phyloP scores from a whole-genome alignment of 1,140 invertebrate species.

The Acromyrmex heyeri region DNA sequence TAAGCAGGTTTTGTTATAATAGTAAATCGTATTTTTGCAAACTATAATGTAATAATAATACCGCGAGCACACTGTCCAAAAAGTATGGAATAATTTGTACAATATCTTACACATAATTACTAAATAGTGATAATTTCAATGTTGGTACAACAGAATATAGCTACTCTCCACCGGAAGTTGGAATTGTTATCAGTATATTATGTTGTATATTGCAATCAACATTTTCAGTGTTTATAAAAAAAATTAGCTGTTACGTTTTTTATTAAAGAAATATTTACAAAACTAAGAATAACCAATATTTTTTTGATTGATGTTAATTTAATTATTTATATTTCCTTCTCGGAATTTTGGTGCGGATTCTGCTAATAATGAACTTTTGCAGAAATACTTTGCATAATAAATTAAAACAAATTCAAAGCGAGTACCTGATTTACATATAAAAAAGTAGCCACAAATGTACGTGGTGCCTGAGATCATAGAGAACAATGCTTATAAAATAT shows the following conservation, averaged over 20 bases:
- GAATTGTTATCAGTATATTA: constrained; percentile 84
- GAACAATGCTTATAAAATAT: constrained; percentile 60
- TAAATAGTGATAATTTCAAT: constrained; percentile 81
- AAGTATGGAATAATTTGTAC: constrained; percentile 84
- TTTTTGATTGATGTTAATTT: constrained; percentile 79
- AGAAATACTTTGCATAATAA: constrained; percentile 68
- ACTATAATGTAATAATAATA: constrained; percentile 74
- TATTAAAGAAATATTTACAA: constrained; percentile 83
- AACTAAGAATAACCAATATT: constrained; percentile 78
- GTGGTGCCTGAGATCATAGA: constrained; percentile 79
- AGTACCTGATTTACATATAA: constrained; percentile 85
- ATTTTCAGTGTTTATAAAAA: constrained; percentile 83
- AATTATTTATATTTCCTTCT: constrained; percentile 78
- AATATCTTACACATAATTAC: constrained; percentile 78
- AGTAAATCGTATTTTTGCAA: constrained; percentile 82
- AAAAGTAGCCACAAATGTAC: constrained; percentile 75
- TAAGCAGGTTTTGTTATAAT: constrained; percentile 79
- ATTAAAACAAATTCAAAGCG: constrained; percentile 77
- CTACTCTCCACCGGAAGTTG: constrained; percentile 79
- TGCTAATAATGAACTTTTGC: constrained; percentile 51
- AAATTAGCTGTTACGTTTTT: constrained; percentile 82
- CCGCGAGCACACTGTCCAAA: constrained; percentile 82
- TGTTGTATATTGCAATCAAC: constrained; percentile 84
- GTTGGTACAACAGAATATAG: constrained; percentile 83
- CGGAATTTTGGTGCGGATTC: constrained; percentile 63